phyloP scores from a whole-genome alignment of 2,797 vertebrate genomes.

The Neostethus bicornis region DNA sequence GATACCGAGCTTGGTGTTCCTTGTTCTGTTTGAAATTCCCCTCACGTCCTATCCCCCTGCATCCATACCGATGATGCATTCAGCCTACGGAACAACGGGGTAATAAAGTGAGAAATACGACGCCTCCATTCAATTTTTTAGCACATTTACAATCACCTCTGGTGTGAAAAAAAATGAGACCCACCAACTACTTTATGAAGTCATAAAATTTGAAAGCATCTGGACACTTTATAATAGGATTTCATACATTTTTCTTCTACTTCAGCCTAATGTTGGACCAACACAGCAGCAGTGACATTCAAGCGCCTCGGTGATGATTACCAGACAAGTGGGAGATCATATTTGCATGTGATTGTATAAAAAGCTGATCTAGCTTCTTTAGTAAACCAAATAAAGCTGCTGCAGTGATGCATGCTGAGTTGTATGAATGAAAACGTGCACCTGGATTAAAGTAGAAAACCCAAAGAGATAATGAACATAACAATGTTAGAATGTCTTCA shows the following conservation, averaged over 20 bases:
- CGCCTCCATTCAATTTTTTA: constrained; percentile 1
- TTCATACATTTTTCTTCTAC: constrained; percentile 14
- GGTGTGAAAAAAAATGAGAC: neutral
- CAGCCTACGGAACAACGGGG: neutral
- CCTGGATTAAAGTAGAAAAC: no score
- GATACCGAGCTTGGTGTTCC: neutral
- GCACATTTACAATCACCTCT: neutral
- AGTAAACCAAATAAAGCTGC: neutral
- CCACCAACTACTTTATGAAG: neutral
- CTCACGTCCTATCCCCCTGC: no score
- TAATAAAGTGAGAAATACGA: neutral
- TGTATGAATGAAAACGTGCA: neutral
- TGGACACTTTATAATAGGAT: neutral
- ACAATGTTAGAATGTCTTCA: neutral
- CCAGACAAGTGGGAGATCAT: constrained; percentile 3
- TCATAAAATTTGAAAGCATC: constrained; percentile 5
- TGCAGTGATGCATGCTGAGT: constrained; percentile 13
- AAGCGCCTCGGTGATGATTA: constrained; percentile 2
- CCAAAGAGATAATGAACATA: neutral
- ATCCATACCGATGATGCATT: constrained; percentile 1
- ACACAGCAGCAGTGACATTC: constrained; percentile 2
- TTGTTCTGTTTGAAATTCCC: neutral
- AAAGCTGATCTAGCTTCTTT: constrained; percentile 18
- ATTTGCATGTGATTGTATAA: constrained; percentile 4
- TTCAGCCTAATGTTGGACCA: neutral